These are phyloP conservation scores for Euwallacea similis DNA, from an alignment of 1,140 invertebrate genomes.

Conservation along the genomic window DNA sequence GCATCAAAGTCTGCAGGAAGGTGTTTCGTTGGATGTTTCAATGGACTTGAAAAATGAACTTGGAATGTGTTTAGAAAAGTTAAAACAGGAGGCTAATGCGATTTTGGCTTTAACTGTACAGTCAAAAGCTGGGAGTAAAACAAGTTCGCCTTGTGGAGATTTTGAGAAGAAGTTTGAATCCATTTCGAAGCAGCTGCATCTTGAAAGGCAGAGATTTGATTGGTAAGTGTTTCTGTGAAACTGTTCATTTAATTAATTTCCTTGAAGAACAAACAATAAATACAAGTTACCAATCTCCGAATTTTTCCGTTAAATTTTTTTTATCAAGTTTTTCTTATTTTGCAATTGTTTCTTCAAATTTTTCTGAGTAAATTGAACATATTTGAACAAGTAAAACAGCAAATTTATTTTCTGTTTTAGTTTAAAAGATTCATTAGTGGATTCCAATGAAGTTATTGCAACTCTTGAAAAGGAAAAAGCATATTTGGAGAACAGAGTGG, in stretches of 20 bases:
- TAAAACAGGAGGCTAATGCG: conserved; percentile 68
- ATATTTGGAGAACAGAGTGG: conserved; percentile 61
- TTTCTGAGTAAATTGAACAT: background rate
- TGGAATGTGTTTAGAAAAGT: conserved; percentile 64
- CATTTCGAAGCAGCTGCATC: conserved; percentile 44
- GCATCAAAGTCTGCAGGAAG: conserved; percentile 52
- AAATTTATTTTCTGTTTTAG: conserved; percentile 13
- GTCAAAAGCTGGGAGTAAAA: conserved; percentile 21
- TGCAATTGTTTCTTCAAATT: too few species aligned
- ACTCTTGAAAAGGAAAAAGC: conserved; percentile 58
- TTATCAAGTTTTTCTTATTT: too few species aligned
- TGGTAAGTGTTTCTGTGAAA: conserved; percentile 44
- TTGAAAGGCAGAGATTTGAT: conserved; percentile 40
- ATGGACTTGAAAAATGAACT: conserved; percentile 63
- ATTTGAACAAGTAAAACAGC: background rate
- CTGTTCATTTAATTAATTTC: too few species aligned
- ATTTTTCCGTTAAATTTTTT: too few species aligned
- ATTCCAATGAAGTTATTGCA: conserved; percentile 56
- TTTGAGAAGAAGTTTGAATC: conserved; percentile 34
- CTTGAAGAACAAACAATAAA: too few species aligned
- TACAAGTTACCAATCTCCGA: too few species aligned
- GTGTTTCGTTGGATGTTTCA: conserved; percentile 54
- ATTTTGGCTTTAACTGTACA: conserved; percentile 63
- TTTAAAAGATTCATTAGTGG: conserved; percentile 37
- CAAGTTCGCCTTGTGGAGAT: conserved; percentile 3